Percentiles rank a stretch among this genome's conserved stretches.
Conservation (phyloP, 2,797 vertebrate species). For the Zenarchopterus dispar region DNA sequence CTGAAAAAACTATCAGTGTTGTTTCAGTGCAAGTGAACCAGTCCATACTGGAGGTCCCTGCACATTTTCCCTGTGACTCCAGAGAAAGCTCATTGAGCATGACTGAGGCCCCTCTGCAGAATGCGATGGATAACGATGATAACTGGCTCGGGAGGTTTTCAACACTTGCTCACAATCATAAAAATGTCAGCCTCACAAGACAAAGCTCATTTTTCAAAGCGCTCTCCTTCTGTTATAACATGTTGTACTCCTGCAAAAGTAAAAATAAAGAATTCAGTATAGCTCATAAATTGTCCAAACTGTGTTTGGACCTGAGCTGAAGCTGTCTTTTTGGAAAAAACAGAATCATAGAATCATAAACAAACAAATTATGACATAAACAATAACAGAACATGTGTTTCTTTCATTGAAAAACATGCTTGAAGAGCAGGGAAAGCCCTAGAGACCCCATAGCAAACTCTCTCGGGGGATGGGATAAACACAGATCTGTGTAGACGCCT, state of each 20-base stretch:
- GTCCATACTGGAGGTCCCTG: slow-evolving; percentile 49
- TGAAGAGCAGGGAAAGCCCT: slow-evolving; percentile 62
- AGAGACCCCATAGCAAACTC: slow-evolving; percentile 73
- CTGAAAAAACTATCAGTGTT: slow-evolving; percentile 63
- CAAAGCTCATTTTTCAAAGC: slow-evolving; percentile 73
- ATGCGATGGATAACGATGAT: slow-evolving; percentile 72
- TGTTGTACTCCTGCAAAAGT: slow-evolving; percentile 25
- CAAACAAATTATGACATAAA: slow-evolving; percentile 83
- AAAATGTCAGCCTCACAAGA: slow-evolving; percentile 75
- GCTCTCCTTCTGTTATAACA: slow-evolving; percentile 39
- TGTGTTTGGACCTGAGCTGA: slow-evolving; percentile 45
- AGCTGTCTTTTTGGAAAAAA: slow-evolving; percentile 73
- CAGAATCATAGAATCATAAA: slow-evolving; percentile 74
- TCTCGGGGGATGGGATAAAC: slow-evolving; percentile 70
- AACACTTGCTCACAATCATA: slow-evolving; percentile 76
- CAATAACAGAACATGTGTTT: slow-evolving; percentile 79
- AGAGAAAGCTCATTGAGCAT: slow-evolving; percentile 53
- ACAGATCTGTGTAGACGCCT: slow-evolving; percentile 66
- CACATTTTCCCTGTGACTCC: slow-evolving; percentile 32
- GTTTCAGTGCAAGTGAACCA: slow-evolving; percentile 28
- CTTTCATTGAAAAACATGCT: slow-evolving; percentile 68
- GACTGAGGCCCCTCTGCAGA: slow-evolving; percentile 58
- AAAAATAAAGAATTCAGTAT: slow-evolving; percentile 66
- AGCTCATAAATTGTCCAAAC: slow-evolving; percentile 60
- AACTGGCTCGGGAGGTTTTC: slow-evolving; percentile 74